Conservation (phyloP, 2,113 vertebrate species). For the Grus americana region DNA sequence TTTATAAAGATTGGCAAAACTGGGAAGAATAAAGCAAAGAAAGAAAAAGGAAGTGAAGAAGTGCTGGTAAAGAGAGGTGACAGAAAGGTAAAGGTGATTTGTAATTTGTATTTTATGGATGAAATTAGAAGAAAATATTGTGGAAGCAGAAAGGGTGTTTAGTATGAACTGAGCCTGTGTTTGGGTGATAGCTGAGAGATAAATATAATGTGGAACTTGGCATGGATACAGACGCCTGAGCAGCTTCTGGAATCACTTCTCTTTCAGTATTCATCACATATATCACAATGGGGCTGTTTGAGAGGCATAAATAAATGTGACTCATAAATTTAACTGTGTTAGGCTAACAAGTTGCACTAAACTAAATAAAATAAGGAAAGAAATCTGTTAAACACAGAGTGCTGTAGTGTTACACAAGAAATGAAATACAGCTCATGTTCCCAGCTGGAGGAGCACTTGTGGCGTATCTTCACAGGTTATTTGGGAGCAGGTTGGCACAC, state of each 20-base stretch:
- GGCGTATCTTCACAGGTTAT: constrained; percentile 21
- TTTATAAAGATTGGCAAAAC: neutral
- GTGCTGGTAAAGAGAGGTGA: neutral
- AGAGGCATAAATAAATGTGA: constrained; percentile 64
- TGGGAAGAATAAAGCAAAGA: constrained; percentile 8
- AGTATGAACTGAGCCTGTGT: constrained; percentile 63
- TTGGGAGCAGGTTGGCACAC: neutral
- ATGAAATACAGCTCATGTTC: constrained; percentile 15
- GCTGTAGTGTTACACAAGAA: constrained; percentile 35
- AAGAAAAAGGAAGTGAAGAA: constrained; percentile 14
- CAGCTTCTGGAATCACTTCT: constrained; percentile 57
- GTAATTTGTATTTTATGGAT: constrained; percentile 51
- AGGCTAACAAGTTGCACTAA: constrained; percentile 65
- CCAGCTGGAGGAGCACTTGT: neutral
- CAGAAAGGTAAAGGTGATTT: constrained; percentile 47
- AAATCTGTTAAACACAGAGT: constrained; percentile 51
- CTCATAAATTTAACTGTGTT: constrained; percentile 66
- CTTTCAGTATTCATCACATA: constrained; percentile 58
- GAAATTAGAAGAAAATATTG: constrained; percentile 43
- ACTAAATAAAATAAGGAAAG: constrained; percentile 63
- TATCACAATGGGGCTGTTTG: constrained; percentile 57
- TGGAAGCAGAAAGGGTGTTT: constrained; percentile 36
- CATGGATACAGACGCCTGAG: constrained; percentile 34
- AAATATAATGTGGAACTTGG: constrained; percentile 71
- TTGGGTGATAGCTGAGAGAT: constrained; percentile 70